These are phyloP conservation scores for Turritopsis dohrnii DNA, from an alignment of 30 jellyfish, hydroid and myxozoan genomes.

Conservation along the genomic window DNA sequence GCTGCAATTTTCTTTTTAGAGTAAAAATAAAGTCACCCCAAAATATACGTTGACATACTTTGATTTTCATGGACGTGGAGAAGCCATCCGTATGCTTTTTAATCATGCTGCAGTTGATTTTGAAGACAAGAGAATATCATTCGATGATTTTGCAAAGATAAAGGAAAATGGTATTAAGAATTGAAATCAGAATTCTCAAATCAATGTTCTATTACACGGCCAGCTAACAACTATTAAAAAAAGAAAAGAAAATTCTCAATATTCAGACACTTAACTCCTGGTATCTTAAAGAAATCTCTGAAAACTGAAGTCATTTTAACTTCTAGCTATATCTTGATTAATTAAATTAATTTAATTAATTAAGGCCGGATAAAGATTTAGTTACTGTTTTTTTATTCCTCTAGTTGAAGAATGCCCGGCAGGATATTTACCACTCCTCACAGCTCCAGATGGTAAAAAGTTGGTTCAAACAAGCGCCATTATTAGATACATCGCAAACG, in stretches of 20 bases:
- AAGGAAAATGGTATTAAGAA: background rate
- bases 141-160: background rate
- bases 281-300: too few relatives aligned
- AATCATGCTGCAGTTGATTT: slow-evolving; percentile 9
- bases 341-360: too few relatives aligned
- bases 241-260: too few relatives aligned
- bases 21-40: background rate
- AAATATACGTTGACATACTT: background rate
- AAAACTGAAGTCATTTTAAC: too few relatives aligned
- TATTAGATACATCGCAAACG: slow-evolving; percentile 18
- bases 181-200: too few relatives aligned
- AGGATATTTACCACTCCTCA: background rate
- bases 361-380: too few relatives aligned
- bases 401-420: slow-evolving; percentile 13
- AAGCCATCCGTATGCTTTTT: background rate
- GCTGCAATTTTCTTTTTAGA: too few relatives aligned
- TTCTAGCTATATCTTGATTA: too few relatives aligned
- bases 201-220: too few relatives aligned
- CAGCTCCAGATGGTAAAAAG: slow-evolving; percentile 15
- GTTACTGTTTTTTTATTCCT: background rate
- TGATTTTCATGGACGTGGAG: slow-evolving; percentile 9
- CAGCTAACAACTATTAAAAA: too few relatives aligned
- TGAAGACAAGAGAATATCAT: slow-evolving; percentile 13
- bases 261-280: too few relatives aligned
- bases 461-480: slow-evolving; percentile 16